A percentile compares a stretch with the other conserved stretches of the same genome.
phyloP scores from a whole-genome alignment of 2,888 invertebrate genomes.

The Cyaniris semiargus region DNA sequence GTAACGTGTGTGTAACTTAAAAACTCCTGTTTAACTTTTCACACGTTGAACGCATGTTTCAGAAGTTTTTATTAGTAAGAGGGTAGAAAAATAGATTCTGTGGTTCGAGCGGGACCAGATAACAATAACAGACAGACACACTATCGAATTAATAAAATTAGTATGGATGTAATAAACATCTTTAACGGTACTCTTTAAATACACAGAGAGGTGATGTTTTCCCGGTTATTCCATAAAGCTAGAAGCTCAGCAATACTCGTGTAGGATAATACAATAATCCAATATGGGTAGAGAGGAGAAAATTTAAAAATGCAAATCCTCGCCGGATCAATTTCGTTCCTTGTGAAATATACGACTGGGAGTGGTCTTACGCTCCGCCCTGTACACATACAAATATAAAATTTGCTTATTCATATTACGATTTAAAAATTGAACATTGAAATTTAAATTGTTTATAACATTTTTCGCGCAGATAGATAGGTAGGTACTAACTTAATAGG shows the following conservation, averaged over 20 bases:
- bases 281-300: constrained; percentile 25
- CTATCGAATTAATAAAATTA: too few species aligned
- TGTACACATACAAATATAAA: constrained; percentile 31
- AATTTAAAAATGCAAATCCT: constrained; percentile 52
- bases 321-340: constrained; percentile 56
- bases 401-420: not conserved
- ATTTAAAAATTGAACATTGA: not conserved
- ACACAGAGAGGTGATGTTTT: not conserved
- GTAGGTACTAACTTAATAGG: not conserved
- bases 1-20: too few species aligned
- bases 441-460: not conserved
- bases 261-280: constrained; percentile 29
- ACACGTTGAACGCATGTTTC: too few species aligned
- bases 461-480: not conserved
- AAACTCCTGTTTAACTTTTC: too few species aligned
- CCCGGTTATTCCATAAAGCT: not conserved
- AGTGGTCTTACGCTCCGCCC: constrained; percentile 56
- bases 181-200: not conserved
- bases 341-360: constrained; percentile 53
- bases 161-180: not conserved
- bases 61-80: too few species aligned
- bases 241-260: constrained; percentile 3
- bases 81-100: too few species aligned
- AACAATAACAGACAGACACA: too few species aligned
- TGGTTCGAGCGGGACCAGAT: too few species aligned